These are phyloP conservation scores for Spodoptera litura DNA, from an alignment of 1,140 invertebrate genomes.

Conservation along the genomic window DNA sequence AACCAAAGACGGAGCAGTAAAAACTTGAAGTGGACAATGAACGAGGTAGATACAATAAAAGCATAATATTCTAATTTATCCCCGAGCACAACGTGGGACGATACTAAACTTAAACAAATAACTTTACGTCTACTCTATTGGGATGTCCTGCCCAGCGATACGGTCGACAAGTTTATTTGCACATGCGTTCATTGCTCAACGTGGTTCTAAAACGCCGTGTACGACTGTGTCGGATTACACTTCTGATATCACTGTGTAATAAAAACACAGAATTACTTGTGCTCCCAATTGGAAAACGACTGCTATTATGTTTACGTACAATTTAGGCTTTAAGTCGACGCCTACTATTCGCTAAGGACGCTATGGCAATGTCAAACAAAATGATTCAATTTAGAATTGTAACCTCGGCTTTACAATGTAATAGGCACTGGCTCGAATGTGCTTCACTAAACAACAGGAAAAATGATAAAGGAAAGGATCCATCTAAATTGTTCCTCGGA, in stretches of 20 bases:
- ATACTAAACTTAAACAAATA: conserved; percentile 85
- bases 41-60: conserved; percentile 71
- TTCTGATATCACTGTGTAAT: conserved; percentile 17
- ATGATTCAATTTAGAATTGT: conserved; percentile 52
- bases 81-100: conserved; percentile 71
- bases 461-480: too few species aligned
- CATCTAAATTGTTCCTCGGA: too few species aligned
- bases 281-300: conserved; percentile 54
- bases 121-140: conserved; percentile 81
- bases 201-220: conserved; percentile 15
- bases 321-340: conserved; percentile 61
- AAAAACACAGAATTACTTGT: conserved; percentile 43
- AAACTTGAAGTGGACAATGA: conserved; percentile 13
- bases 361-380: conserved; percentile 60
- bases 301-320: conserved; percentile 48
- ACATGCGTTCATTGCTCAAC: conserved; percentile 36
- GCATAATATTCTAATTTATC: conserved; percentile 77
- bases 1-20: conserved; percentile 7
- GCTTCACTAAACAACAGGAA: too few species aligned
- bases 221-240: conserved; percentile 39
- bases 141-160: conserved; percentile 75
- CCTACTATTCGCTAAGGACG: conserved; percentile 57
- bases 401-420: neutral
- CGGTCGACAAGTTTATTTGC: conserved; percentile 47
- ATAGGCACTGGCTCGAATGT: neutral